Conservation (phyloP, 1,140 invertebrate genomes). For the Drosophila melanica region DNA sequence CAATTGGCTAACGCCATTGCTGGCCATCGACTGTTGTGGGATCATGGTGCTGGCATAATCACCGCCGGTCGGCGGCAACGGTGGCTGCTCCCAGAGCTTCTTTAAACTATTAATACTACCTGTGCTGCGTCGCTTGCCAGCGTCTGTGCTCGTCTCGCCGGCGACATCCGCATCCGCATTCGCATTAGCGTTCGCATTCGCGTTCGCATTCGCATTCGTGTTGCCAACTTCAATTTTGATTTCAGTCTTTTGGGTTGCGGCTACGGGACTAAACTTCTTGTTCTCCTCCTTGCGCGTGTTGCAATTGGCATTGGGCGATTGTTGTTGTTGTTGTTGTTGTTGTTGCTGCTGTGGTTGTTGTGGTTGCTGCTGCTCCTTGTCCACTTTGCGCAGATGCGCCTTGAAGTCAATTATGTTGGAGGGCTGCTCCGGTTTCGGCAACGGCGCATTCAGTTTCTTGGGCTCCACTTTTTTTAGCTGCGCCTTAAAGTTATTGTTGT, state of each 20-base stretch:
- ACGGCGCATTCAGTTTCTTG: conserved; percentile 84
- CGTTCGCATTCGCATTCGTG: conserved; percentile 45
- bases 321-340: conserved; percentile 14
- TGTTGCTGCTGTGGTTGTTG: conserved; percentile 9
- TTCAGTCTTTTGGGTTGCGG: conserved; percentile 83
- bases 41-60: conserved; percentile 81
- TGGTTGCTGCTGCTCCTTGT: conserved; percentile 77
- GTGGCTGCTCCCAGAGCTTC: conserved; percentile 92
- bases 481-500: conserved; percentile 85
- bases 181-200: conserved; percentile 54
- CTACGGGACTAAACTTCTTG: conserved; percentile 53
- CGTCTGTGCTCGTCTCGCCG: conserved; percentile 75
- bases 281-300: conserved; percentile 61
- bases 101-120: conserved; percentile 96
- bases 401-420: conserved; percentile 92
- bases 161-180: conserved; percentile 21
- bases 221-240: conserved; percentile 81
- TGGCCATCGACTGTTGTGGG: conserved; percentile 52
- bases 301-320: conserved; percentile 72
- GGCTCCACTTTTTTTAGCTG: conserved; percentile 89
- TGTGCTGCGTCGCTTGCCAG: conserved; percentile 94
- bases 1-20: conserved; percentile 50
- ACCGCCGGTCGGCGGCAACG: conserved; percentile 86
- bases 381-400: conserved; percentile 92
- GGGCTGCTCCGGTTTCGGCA: conserved; percentile 85